Conservation (phyloP, 2,888 invertebrate species). For the Pristionchus maxplancki region DNA sequence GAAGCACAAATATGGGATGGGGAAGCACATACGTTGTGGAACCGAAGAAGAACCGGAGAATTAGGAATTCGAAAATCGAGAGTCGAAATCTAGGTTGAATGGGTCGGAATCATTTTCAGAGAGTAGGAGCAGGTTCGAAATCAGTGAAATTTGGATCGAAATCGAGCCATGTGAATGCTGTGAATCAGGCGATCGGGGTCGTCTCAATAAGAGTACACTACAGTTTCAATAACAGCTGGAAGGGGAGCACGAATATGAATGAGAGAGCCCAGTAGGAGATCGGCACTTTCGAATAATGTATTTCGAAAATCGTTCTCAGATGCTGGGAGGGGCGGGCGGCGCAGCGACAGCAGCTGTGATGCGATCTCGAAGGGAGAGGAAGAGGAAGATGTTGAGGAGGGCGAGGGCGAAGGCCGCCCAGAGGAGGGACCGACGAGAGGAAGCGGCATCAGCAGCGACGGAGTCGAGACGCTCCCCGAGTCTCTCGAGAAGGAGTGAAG, state of each 20-base stretch:
- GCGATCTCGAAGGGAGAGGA: conserved; percentile 10
- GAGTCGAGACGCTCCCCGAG: conserved; percentile 26
- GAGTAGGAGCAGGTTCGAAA: too few species aligned
- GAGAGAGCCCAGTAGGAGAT: too few species aligned
- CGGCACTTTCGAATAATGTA: too few species aligned
- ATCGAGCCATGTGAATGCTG: too few species aligned
- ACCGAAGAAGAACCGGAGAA: too few species aligned
- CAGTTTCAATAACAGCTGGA: too few species aligned
- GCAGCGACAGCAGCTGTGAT: background rate
- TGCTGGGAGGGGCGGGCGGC: background rate
- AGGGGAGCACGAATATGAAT: too few species aligned
- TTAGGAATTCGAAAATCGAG: background rate
- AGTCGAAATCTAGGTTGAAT: background rate
- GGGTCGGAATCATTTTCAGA: too few species aligned
- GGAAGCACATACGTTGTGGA: background rate
- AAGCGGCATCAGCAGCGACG: background rate
- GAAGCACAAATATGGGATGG: background rate
- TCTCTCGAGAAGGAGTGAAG: background rate
- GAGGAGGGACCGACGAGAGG: background rate
- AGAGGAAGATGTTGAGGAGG: conserved; percentile 44
- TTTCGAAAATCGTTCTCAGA: too few species aligned
- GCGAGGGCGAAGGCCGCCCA: conserved; percentile 19
- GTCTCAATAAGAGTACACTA: too few species aligned
- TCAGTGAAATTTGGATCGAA: background rate
- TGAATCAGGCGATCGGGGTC: background rate